phyloP scores from a whole-genome alignment of 2,113 vertebrate species.

The Entelurus aequoreus region DNA sequence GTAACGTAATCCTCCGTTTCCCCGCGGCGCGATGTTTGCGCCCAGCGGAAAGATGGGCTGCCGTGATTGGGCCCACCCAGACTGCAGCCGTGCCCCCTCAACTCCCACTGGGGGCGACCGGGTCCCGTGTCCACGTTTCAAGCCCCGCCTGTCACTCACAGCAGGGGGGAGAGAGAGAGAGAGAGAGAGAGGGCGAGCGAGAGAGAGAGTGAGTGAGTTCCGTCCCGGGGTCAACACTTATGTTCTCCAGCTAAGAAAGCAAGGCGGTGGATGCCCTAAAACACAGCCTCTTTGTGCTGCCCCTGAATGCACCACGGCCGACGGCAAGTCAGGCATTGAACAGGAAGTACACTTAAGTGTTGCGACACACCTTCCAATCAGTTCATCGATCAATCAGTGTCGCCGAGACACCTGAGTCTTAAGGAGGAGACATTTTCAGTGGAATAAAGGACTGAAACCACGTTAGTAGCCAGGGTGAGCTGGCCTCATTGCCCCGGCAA shows the following conservation, averaged over 20 bases:
- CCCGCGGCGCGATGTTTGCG: slow-evolving; percentile 59
- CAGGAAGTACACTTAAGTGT: slow-evolving; percentile 2
- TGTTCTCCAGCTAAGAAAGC: slow-evolving; percentile 82
- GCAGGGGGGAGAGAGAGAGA: slow-evolving; percentile 58
- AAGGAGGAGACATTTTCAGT: no score
- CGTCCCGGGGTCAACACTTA: slow-evolving; percentile 75
- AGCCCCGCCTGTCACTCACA: slow-evolving; percentile 68
- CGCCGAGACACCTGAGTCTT: not conserved
- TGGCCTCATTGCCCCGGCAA: no score
- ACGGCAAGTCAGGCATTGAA: slow-evolving; percentile 11
- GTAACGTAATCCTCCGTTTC: slow-evolving; percentile 62
- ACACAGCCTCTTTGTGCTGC: slow-evolving; percentile 69
- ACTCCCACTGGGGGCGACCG: slow-evolving; percentile 66
- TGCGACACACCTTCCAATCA: not conserved
- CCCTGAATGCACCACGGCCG: slow-evolving; percentile 3
- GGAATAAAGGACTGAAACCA: no score
- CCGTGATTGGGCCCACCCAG: slow-evolving; percentile 71
- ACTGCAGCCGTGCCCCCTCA: slow-evolving; percentile 64
- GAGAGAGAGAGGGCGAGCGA: slow-evolving; percentile 4
- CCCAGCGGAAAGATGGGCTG: slow-evolving; percentile 60
- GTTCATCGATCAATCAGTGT: not conserved
- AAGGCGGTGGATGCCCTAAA: slow-evolving; percentile 56
- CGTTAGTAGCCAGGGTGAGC: no score
- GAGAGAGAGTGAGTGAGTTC: slow-evolving; percentile 46
- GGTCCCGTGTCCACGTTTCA: slow-evolving; percentile 68